These are phyloP conservation scores for Chaitophorus viminalis DNA, from an alignment of 2,888 invertebrate genomes.

Conservation along the genomic window DNA sequence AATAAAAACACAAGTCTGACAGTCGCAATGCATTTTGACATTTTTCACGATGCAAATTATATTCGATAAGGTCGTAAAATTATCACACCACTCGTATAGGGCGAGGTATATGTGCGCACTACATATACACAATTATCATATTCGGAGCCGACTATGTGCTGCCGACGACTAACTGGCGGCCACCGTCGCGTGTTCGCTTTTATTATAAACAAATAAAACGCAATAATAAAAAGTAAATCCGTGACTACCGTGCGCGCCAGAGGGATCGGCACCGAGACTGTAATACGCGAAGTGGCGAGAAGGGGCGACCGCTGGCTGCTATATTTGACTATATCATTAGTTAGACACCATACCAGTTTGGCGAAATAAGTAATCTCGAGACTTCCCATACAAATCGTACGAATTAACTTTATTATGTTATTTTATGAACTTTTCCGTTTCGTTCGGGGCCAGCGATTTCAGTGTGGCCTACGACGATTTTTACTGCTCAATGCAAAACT, in stretches of 20 bases:
- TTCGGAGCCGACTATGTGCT: constrained; percentile 9
- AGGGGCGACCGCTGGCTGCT: neutral
- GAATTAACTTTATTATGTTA: constrained; percentile 43
- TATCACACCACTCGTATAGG: constrained; percentile 21
- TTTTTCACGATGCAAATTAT: constrained; percentile 59
- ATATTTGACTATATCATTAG: constrained; percentile 32
- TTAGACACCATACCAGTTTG: neutral
- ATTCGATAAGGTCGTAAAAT: constrained; percentile 60
- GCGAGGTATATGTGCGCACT: neutral
- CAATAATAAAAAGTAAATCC: constrained; percentile 55
- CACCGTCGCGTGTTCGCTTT: constrained; percentile 33
- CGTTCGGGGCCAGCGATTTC: neutral
- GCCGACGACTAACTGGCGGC: neutral
- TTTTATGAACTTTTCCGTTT: constrained; percentile 35
- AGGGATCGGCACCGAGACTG: neutral
- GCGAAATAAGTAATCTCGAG: constrained; percentile 23
- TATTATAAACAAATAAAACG: constrained; percentile 57
- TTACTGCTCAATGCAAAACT: constrained; percentile 13
- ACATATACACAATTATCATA: neutral
- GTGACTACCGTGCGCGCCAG: neutral
- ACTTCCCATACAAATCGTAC: constrained; percentile 11
- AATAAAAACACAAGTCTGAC: constrained; percentile 33
- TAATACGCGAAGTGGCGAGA: neutral
- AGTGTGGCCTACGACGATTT: neutral
- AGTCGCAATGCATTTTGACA: constrained; percentile 5